These are phyloP conservation scores for Campoletis sonorensis DNA, from an alignment of 1,140 invertebrate genomes.

Conservation along the genomic window DNA sequence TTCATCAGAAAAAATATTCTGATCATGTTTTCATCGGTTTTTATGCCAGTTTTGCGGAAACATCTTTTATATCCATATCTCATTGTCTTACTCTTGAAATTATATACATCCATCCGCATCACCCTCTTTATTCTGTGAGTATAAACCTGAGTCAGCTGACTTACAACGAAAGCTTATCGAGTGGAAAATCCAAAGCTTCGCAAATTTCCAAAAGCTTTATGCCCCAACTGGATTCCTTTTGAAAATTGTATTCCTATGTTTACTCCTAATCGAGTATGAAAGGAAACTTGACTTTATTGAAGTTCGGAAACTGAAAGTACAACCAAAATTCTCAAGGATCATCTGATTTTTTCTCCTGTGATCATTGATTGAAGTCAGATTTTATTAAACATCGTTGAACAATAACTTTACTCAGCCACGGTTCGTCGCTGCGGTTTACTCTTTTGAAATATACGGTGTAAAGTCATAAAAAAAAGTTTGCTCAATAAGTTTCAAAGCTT, in stretches of 20 bases:
- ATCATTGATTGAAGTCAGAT: not conserved
- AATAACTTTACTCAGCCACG: not conserved
- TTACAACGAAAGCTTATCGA: constrained; percentile 14
- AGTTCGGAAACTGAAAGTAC: not conserved
- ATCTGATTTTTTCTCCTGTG: no score
- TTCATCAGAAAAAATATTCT: no score
- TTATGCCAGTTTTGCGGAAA: no score
- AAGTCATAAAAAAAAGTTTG: not conserved
- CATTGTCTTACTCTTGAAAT: no score
- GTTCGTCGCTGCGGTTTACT: not conserved
- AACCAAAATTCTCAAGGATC: no score
- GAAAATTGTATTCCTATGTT: not conserved
- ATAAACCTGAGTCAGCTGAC: not conserved
- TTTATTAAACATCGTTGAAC: not conserved
- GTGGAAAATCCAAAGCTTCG: not conserved
- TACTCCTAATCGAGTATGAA: not conserved
- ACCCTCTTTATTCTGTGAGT: not conserved
- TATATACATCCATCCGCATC: not conserved
- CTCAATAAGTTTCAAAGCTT: constrained; percentile 2
- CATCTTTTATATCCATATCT: no score
- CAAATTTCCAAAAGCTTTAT: not conserved
- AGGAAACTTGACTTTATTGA: not conserved
- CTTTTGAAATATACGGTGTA: not conserved
- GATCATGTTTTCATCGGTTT: no score
- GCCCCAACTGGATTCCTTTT: not conserved